Conservation (phyloP, 2,797 vertebrate genomes). For the Craterocephalus amniculus region DNA sequence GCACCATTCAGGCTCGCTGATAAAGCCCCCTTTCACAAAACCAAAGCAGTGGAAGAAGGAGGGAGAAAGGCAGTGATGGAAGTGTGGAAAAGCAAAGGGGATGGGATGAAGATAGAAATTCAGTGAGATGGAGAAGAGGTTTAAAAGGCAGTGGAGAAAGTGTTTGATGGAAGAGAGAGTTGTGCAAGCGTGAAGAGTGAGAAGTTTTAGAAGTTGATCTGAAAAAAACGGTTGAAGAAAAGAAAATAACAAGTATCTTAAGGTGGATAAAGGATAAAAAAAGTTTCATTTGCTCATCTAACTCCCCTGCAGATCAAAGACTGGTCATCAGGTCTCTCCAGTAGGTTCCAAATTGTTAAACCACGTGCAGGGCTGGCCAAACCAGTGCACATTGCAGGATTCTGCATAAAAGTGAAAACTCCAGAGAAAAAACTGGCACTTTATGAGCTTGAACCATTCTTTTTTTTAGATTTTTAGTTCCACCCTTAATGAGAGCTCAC, state of each 20-base stretch:
- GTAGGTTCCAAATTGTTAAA: constrained; percentile 46
- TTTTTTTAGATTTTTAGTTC: constrained; percentile 27
- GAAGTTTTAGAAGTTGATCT: constrained; percentile 24
- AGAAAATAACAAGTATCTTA: constrained; percentile 47
- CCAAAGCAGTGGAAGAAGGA: constrained; percentile 57
- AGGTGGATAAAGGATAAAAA: constrained; percentile 35
- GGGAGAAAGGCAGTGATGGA: constrained; percentile 67
- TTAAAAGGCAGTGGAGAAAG: constrained; percentile 52
- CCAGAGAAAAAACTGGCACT: constrained; percentile 1
- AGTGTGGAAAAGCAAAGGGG: constrained; percentile 73
- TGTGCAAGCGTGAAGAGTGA: constrained; percentile 38
- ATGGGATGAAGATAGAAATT: constrained; percentile 54
- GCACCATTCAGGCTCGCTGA: constrained; percentile 75
- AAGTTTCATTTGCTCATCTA: constrained; percentile 14
- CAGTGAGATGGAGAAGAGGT: constrained; percentile 32
- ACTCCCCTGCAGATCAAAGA: constrained; percentile 51
- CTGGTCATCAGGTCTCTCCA: constrained; percentile 41
- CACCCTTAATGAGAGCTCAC: constrained; percentile 44
- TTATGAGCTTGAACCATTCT: not conserved
- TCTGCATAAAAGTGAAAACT: constrained; percentile 17
- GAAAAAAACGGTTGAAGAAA: constrained; percentile 14
- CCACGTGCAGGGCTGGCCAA: constrained; percentile 39
- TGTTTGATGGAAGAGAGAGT: constrained; percentile 27
- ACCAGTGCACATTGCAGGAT: constrained; percentile 29
- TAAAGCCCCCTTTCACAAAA: constrained; percentile 77